Evolutionary conservation across 1,140 invertebrate species (phyloP).

Genomic region (Globodera rostochiensis): DNA sequence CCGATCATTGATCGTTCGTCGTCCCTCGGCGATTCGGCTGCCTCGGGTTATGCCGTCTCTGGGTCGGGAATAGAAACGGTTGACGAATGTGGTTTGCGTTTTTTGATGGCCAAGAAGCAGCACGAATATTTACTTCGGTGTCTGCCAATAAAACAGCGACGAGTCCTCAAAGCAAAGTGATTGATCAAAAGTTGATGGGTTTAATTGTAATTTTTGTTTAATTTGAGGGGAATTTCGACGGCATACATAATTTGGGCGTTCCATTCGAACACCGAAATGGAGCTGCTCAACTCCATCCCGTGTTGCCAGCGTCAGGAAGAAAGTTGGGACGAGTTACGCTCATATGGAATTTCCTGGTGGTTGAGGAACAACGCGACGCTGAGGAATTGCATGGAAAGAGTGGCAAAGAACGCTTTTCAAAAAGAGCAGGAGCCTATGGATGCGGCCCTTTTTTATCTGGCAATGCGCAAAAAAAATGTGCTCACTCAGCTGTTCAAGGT

Average conservation of each 20-base stretch:
- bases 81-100: constrained; percentile 94
- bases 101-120: constrained; percentile 94
- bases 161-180: constrained; percentile 66
- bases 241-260: constrained; percentile 97
- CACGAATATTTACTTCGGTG: constrained; percentile 91
- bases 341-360: constrained; percentile 96
- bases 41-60: constrained; percentile 80
- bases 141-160: constrained; percentile 80
- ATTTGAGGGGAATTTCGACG: constrained; percentile 77
- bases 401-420: constrained; percentile 65
- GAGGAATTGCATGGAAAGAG: constrained; percentile 83
- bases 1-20: constrained; percentile 43
- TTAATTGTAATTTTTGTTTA: constrained; percentile 26
- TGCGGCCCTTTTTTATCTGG: constrained; percentile 93
- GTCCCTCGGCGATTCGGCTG: constrained; percentile 75
- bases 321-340: constrained; percentile 87
- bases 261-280: constrained; percentile 96
- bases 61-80: constrained; percentile 77
- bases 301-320: constrained; percentile 71
- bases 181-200: background rate
- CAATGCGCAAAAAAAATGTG: constrained; percentile 96
- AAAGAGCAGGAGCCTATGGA: constrained; percentile 87
- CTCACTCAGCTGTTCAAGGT: constrained; percentile 91
- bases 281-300: constrained; percentile 85
- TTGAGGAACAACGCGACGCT: constrained; percentile 82